phyloP scores from a whole-genome alignment of 2,113 vertebrate genomes.

The Tursiops truncatus region DNA sequence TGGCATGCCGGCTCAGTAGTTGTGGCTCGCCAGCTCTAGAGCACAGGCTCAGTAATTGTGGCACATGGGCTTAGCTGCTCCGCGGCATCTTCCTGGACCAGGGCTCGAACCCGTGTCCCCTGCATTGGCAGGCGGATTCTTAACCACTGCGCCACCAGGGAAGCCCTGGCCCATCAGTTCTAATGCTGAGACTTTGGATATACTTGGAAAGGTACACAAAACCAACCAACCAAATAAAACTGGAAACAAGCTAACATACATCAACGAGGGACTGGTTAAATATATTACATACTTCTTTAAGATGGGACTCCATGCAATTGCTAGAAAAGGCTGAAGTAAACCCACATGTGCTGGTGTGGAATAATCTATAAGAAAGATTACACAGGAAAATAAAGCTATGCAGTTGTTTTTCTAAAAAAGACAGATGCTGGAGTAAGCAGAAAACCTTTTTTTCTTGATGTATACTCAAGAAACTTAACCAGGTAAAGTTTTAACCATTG shows the following conservation, averaged over 20 bases:
- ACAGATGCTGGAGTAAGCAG: background rate
- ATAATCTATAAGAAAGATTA: conserved; percentile 12
- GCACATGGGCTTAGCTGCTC: no score
- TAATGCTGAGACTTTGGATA: background rate
- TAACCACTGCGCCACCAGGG: no score
- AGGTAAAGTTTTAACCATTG: background rate
- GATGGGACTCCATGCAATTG: background rate
- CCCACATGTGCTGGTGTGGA: background rate
- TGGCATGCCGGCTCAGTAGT: no score
- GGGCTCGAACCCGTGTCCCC: no score
- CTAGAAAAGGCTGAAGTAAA: background rate
- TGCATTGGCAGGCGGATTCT: no score
- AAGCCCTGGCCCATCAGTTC: background rate
- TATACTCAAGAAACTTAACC: background rate
- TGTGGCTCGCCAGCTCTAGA: no score
- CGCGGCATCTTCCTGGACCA: no score
- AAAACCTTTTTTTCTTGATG: background rate
- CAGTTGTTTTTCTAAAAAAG: background rate
- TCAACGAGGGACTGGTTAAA: background rate
- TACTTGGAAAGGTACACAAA: background rate
- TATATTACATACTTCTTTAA: background rate
- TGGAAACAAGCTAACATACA: background rate
- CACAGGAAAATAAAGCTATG: background rate
- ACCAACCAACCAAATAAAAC: background rate
- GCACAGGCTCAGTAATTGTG: no score